Evolutionary conservation across 2,888 invertebrate genomes (phyloP).

Genomic region (Laspeyria flexula): DNA sequence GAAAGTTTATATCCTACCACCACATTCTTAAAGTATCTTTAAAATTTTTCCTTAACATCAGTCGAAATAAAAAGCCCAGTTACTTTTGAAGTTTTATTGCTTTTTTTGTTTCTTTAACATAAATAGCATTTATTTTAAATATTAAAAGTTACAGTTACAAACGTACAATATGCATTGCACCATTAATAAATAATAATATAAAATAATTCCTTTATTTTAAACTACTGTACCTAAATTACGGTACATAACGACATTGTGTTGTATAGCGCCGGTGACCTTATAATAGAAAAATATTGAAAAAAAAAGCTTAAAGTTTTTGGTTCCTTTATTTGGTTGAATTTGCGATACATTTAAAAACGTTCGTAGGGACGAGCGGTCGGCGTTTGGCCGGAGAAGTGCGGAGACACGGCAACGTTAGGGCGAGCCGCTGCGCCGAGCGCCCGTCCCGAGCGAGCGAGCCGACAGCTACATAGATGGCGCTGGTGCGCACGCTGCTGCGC

Average conservation of each 20-base stretch:
- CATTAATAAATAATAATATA: slow-evolving; percentile 84
- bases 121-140: slow-evolving; percentile 85
- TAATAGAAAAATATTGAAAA: slow-evolving; percentile 80
- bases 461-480: slow-evolving; percentile 51
- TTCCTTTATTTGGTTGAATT: slow-evolving; percentile 80
- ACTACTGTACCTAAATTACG: slow-evolving; percentile 73
- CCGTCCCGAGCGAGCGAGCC: slow-evolving; percentile 67
- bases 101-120: slow-evolving; percentile 84
- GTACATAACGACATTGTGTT: slow-evolving; percentile 65
- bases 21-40: too few relatives aligned
- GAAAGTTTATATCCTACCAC: too few relatives aligned
- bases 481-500: slow-evolving; percentile 27
- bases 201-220: slow-evolving; percentile 80
- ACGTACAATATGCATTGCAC: slow-evolving; percentile 83
- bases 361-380: slow-evolving; percentile 76
- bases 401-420: slow-evolving; percentile 81
- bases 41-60: too few relatives aligned
- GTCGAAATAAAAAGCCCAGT: slow-evolving; percentile 64
- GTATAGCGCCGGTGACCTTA: slow-evolving; percentile 74
- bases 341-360: slow-evolving; percentile 67
- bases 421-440: slow-evolving; percentile 75
- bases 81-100: slow-evolving; percentile 83
- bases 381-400: slow-evolving; percentile 66
- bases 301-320: slow-evolving; percentile 78
- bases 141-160: slow-evolving; percentile 84